These are phyloP conservation scores for Pandion haliaetus DNA, from an alignment of 2,113 vertebrate species.

Conservation along the genomic window DNA sequence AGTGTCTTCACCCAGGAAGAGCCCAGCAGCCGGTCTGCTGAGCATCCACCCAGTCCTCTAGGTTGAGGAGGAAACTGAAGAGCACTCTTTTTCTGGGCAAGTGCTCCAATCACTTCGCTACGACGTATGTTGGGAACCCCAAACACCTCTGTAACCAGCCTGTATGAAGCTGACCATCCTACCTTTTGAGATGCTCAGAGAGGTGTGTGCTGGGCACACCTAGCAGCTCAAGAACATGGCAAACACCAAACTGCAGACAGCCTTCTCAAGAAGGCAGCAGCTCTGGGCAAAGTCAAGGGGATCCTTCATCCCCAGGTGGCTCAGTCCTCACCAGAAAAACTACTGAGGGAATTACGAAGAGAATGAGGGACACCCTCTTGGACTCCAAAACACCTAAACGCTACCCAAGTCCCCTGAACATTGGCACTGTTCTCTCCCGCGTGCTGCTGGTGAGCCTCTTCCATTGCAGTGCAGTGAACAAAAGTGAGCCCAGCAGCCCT, in stretches of 20 bases:
- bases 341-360: fast-evolving
- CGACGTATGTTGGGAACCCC: fast-evolving
- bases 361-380: neutral
- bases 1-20: neutral
- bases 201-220: fast-evolving
- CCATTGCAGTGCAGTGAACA: neutral
- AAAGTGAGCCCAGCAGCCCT: neutral
- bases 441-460: neutral
- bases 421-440: neutral
- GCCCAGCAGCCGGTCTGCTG: neutral
- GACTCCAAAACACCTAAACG: neutral
- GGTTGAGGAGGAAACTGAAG: neutral
- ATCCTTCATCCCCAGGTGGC: neutral
- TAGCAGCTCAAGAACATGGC: neutral
- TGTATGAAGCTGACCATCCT: neutral
- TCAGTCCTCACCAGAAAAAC: neutral
- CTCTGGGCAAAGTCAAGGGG: neutral
- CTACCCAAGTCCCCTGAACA: fast-evolving
- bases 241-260: neutral
- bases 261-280: neutral
- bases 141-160: neutral
- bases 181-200: neutral
- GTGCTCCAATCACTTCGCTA: neutral
- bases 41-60: neutral
- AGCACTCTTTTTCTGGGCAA: neutral